Evolutionary conservation across 1,140 invertebrate species (phyloP), one percentile per base, ranked within the genome.

Genomic region (Pseudomyrmex gracilis): DNA sequence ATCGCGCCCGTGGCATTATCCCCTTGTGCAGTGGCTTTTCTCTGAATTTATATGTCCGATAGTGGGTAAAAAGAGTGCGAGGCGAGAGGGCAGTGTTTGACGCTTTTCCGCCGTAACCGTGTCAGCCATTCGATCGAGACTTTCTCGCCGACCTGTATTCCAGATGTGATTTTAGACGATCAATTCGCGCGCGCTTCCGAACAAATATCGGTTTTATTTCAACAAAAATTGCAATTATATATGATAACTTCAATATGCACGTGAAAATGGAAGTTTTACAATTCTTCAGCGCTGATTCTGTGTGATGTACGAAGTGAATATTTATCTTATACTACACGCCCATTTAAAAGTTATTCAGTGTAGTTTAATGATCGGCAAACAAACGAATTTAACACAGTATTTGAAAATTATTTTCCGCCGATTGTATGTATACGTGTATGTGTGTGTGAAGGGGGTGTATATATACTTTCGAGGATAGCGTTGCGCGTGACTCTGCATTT

Each of bases 41-140:
- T 58, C 64, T 73, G 61, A 87, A 87, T 88, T 87, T 87, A 88
- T 87, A 87, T 45, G 57, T 82, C 71, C 57, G 86, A 82, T 76
- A 82, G 74, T 58, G 47, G 64, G 47, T 9, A 82, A 82, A 73
- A 66, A 20, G 22, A 15, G 60, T 17, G 22, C 20, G 5, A 20
- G 63, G 15, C 10, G 20, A 43, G 2, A 68, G 24, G 5, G 17
- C 22, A 15, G 0, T 45, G 0, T 45, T 82, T 17, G 63, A 73
- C 34, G 13, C 47, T 49, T 47, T 66, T 55, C 5, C 9, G 5
- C 12, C 13, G 47, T 22, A 66, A 76, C 60, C 17, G 15, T 34
- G n/a, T 15, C n/a, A 45, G 24, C 47, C 17, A 74, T 82, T 74
- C 57, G 24, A 82, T 64, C 71, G 57, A 64, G 34, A 34, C 34